These are phyloP conservation scores for Cosmia trapezina DNA, from an alignment of 2,888 invertebrate species.

Conservation along the genomic window DNA sequence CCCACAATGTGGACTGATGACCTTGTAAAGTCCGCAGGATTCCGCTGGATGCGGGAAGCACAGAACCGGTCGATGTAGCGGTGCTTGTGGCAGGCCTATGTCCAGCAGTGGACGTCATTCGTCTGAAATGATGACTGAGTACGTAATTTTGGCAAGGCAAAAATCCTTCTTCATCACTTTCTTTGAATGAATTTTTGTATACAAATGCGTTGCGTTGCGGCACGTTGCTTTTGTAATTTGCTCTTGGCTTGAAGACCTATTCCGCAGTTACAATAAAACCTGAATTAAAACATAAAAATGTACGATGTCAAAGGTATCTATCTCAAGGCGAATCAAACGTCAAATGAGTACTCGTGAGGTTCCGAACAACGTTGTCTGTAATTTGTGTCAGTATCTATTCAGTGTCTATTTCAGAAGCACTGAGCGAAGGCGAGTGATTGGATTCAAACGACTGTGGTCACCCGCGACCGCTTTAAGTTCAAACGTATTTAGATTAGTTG, in stretches of 20 bases:
- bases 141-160: no score
- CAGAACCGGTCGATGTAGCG: no score
- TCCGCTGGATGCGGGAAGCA: no score
- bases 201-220: no score
- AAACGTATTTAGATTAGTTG: slow-evolving; percentile 41
- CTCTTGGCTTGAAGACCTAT: not conserved
- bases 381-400: slow-evolving; percentile 1
- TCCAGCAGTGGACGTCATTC: no score
- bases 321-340: slow-evolving; percentile 4
- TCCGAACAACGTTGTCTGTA: not conserved
- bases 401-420: not conserved
- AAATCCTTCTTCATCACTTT: no score
- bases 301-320: not conserved
- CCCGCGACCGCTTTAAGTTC: not conserved
- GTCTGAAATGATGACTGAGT: no score
- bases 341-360: not conserved
- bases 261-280: not conserved
- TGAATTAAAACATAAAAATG: not conserved
- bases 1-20: no score
- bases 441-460: slow-evolving; percentile 27
- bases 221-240: no score
- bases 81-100: no score
- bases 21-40: no score
- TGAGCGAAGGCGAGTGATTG: slow-evolving; percentile 8
- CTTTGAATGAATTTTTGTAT: no score